Percentiles rank a stretch among this genome's conserved stretches.
Conservation (phyloP, 2,888 invertebrate species). For the Lasioglossum zephyrum region DNA sequence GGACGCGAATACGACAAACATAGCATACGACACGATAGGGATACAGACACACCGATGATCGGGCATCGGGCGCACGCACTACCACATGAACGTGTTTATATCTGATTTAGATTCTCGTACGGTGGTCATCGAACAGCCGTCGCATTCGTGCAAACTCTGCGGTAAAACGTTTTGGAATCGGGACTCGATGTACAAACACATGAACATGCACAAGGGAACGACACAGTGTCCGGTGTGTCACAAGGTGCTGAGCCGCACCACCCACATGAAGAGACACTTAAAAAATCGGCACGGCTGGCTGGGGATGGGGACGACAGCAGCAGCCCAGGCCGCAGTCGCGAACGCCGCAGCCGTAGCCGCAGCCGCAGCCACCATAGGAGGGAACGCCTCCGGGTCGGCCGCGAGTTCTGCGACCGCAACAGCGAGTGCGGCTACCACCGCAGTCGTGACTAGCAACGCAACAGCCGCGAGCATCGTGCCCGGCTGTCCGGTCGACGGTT, state of each 20-base stretch:
- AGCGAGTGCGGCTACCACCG: conserved; percentile 36
- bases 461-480: conserved; percentile 65
- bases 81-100: conserved; percentile 73
- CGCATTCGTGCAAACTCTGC: conserved; percentile 84
- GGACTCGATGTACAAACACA: conserved; percentile 85
- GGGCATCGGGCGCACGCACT: conserved; percentile 37
- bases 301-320: conserved; percentile 76
- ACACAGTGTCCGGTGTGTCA: conserved; percentile 85
- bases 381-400: conserved; percentile 32
- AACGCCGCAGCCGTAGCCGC: conserved; percentile 49
- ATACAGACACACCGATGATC: conserved; percentile 17
- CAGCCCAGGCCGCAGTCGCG: conserved; percentile 65
- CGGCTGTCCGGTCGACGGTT: conserved; percentile 38
- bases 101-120: conserved; percentile 84
- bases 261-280: conserved; percentile 84
- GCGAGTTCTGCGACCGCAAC: conserved; percentile 26
- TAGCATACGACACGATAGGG: background rate
- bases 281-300: conserved; percentile 83
- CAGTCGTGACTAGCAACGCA: background rate
- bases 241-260: conserved; percentile 85
- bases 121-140: conserved; percentile 84
- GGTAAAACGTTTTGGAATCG: conserved; percentile 85
- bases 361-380: conserved; percentile 22
- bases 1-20: background rate
- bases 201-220: conserved; percentile 85